Base-by-base conservation (phyloP, 2,888 invertebrate species). In the Physocephala rufipes region DNA sequence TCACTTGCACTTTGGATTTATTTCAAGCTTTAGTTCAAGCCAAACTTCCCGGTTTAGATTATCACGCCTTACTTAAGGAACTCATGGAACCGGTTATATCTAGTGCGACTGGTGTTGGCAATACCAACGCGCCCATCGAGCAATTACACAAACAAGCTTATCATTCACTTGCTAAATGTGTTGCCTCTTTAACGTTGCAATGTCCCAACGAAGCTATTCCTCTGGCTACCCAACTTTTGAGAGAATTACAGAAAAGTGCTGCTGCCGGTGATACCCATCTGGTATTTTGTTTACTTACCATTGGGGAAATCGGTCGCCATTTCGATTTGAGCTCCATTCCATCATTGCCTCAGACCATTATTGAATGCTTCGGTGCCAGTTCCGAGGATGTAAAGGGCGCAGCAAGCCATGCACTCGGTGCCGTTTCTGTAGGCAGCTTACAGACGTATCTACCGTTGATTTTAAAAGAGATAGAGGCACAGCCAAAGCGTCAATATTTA, bases 361-460 rank as follows among this genome's bases (percentile, higher is more conserved):
- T 98, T 73, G 91, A 91, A 75, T 95, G 97, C 21, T 99, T 99
- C 86, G 91, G 93, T 0, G 94, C 95, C 4, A 90, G 92, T 15
- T 96, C 96, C 0, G 99, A 99, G 86, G 98, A 99, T 86, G 95
- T 99, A 2, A 99, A 99, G 86, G 95, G 96, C 0, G 98, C 98
- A 0, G 99, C 99, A 16, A 97, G 98, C 76, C 97, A 98, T 86
- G 95, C 99, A 0, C 89, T 99, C 62, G 98, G 99, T 21, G 96
- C 96, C 69, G 93, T 99, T 28, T 95, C 96, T 7, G 96, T 98
- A 71, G 99, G 99, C 61, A 99, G 98, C 87, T 88, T 99, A 76
- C 92, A 92, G 15, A 92, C 93, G 80, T 99, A 96, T 87, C 89
- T 99, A 80, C 98, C 99, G 0, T 95, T 97, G 82, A 95, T 99